Percentiles rank a stretch among this genome's conserved stretches.
These are phyloP conservation scores for Zaprionus inermis DNA, from an alignment of 1,140 invertebrate genomes.

Conservation along the genomic window DNA sequence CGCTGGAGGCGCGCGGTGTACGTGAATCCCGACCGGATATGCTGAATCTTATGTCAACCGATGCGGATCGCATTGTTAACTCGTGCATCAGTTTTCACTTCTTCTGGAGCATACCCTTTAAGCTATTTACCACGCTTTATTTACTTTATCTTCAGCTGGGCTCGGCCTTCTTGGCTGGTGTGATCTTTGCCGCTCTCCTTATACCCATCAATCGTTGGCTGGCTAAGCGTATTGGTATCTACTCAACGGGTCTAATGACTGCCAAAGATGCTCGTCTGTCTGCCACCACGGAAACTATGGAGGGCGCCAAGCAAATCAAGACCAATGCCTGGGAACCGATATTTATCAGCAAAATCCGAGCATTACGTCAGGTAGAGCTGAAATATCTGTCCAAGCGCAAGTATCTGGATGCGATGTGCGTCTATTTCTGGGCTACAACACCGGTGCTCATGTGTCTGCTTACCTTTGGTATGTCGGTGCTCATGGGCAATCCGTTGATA, in stretches of 20 bases:
- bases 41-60: constrained; percentile 98
- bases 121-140: constrained; percentile 92
- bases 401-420: constrained; percentile 99
- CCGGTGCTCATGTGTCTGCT: constrained; percentile 96
- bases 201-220: constrained; percentile 98
- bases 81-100: constrained; percentile 98
- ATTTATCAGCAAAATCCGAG: constrained; percentile 90
- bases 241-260: constrained; percentile 95
- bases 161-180: constrained; percentile 94
- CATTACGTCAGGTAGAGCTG: constrained; percentile 89
- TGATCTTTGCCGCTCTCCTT: constrained; percentile 93
- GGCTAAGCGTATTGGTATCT: constrained; percentile 94
- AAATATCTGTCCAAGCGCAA: constrained; percentile 93
- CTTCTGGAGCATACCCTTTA: constrained; percentile 95
- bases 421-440: constrained; percentile 99
- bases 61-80: constrained; percentile 97
- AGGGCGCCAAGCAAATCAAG: constrained; percentile 95
- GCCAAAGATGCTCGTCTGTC: constrained; percentile 96
- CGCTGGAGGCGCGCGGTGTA: constrained; percentile 86
- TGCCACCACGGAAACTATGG: constrained; percentile 94
- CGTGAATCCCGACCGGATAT: constrained; percentile 88
- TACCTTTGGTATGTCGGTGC: constrained; percentile 95
- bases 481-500: constrained; percentile 92
- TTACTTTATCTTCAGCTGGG: constrained; percentile 95
- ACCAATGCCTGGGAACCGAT: constrained; percentile 96